A percentile compares a stretch with the other conserved stretches of the same genome.
Conservation (phyloP, 2,113 vertebrate genomes). For the Pseudopodoces humilis region DNA sequence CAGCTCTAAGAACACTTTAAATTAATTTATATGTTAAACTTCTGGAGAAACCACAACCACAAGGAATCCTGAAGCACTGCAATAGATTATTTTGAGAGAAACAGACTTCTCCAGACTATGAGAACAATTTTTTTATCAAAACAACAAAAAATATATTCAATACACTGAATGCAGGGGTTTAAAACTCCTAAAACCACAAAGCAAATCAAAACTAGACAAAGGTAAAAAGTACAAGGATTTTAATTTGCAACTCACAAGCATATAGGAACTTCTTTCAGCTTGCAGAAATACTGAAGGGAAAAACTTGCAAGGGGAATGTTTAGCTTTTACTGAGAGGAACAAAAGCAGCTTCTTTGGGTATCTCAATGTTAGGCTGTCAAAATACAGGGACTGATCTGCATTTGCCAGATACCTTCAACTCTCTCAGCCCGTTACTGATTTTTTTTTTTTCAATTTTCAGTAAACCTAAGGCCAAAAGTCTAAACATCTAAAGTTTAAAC, state of each 20-base stretch:
- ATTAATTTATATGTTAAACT: slow-evolving; percentile 57
- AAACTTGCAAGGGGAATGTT: neutral
- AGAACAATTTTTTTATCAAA: slow-evolving; percentile 21
- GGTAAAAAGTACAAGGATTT: neutral
- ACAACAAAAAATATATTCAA: neutral
- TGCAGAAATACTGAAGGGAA: neutral
- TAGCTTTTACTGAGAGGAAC: neutral
- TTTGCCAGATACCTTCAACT: neutral
- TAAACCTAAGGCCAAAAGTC: neutral
- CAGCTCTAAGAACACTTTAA: neutral
- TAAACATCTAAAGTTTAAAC: neutral
- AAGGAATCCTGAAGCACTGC: slow-evolving; percentile 69
- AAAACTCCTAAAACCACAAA: neutral
- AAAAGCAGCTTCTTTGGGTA: neutral
- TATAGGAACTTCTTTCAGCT: neutral
- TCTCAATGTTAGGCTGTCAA: neutral
- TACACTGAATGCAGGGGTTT: neutral
- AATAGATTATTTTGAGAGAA: slow-evolving; percentile 65
- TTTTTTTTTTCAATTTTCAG: neutral
- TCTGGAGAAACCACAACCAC: slow-evolving; percentile 69
- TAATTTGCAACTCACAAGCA: neutral
- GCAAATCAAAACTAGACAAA: neutral
- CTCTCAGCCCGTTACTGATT: neutral
- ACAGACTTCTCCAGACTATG: slow-evolving; percentile 57
- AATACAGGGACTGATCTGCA: neutral